A percentile compares a stretch with the other conserved stretches of the same genome.
Evolutionary conservation across 2,113 vertebrate genomes (phyloP).

Genomic region (Saguinus imperator): DNA sequence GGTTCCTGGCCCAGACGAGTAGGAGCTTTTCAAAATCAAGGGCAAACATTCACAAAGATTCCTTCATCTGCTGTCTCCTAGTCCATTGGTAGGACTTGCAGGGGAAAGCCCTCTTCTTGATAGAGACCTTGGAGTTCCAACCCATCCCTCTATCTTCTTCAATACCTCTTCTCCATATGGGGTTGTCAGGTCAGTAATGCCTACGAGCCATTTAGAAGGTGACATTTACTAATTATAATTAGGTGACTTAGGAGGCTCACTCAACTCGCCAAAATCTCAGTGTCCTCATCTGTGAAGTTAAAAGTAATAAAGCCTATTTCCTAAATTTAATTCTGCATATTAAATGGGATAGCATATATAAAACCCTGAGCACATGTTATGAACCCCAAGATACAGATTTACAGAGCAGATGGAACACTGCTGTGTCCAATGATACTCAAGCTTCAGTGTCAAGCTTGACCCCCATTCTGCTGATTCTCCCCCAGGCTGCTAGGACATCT

Average conservation of each 20-base stretch:
- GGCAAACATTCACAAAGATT: not conserved
- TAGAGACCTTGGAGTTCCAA: not conserved
- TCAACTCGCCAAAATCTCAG: not conserved
- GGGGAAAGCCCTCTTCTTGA: not conserved
- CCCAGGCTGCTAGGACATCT: not conserved
- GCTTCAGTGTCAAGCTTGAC: not conserved
- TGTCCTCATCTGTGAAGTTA: not conserved
- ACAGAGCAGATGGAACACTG: not conserved
- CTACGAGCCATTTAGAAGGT: not conserved
- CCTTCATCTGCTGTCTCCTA: not conserved
- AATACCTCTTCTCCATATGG: not conserved
- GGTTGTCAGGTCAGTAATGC: not conserved
- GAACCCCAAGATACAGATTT: not conserved
- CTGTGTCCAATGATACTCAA: not conserved
- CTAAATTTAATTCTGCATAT: not conserved
- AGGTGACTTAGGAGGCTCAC: not conserved
- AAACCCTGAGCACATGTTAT: not conserved
- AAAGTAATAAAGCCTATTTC: not conserved
- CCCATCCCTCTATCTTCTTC: not conserved
- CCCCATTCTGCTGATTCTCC: not conserved
- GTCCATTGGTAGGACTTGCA: not conserved
- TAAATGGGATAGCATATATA: not conserved
- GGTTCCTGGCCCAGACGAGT: not conserved
- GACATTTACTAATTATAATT: not conserved
- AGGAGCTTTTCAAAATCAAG: not conserved